Evolutionary conservation across 2,113 vertebrate species (phyloP).

Genomic region (Actenoides hombroni): DNA sequence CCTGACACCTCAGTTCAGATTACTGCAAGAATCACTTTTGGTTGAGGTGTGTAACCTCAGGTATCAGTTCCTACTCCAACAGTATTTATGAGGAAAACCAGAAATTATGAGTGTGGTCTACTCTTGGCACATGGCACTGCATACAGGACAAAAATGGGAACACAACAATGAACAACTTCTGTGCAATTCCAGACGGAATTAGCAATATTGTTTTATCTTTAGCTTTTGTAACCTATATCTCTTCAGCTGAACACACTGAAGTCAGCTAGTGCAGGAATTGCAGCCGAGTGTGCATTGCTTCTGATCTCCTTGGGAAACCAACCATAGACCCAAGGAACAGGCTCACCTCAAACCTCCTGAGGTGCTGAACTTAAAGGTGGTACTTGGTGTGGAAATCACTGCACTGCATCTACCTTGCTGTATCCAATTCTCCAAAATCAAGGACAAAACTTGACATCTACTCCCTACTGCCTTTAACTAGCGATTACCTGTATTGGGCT

Average conservation of each 20-base stretch:
- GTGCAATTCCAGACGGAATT: background rate
- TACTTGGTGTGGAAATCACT: background rate
- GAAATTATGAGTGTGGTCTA: background rate
- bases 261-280: background rate
- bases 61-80: background rate
- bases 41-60: background rate
- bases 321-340: background rate
- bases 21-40: background rate
- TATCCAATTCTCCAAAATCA: background rate
- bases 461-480: background rate
- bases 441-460: background rate
- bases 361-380: background rate
- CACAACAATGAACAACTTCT: background rate
- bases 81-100: background rate
- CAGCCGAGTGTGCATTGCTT: background rate
- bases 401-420: fast-evolving
- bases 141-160: background rate
- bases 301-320: background rate
- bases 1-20: background rate
- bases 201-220: background rate
- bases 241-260: background rate
- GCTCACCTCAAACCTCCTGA: background rate
- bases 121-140: background rate
- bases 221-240: background rate
- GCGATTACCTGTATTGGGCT: background rate